Percentiles rank a stretch among this genome's conserved stretches.
Evolutionary conservation across 2,888 invertebrate species (phyloP).

Genomic region (Pristionchus fissidentatus): DNA sequence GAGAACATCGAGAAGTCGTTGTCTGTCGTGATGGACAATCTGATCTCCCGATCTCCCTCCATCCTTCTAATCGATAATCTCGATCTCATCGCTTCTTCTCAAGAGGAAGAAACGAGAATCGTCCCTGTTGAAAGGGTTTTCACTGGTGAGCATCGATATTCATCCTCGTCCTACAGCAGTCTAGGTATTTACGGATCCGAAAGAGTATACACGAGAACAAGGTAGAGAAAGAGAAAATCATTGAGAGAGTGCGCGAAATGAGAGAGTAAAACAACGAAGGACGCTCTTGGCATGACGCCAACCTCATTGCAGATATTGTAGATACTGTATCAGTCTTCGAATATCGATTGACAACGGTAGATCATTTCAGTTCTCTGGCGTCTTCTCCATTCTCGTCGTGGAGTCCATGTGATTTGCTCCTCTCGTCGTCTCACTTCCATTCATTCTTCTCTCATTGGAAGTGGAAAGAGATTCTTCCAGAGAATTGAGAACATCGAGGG

Average conservation of each 20-base stretch:
- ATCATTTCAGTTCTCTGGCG: slow-evolving; percentile 25
- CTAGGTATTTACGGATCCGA: too few relatives aligned
- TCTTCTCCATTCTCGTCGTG: slow-evolving; percentile 9
- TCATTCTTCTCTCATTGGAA: slow-evolving; percentile 14
- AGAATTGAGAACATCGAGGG: slow-evolving; percentile 32
- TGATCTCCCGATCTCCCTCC: slow-evolving; percentile 17
- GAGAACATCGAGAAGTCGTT: slow-evolving; percentile 61
- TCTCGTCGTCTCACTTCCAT: slow-evolving; percentile 35
- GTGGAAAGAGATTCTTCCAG: slow-evolving; percentile 51
- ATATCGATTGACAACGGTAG: neutral
- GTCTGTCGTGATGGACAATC: neutral
- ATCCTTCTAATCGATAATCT: slow-evolving; percentile 45
- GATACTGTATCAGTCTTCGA: too few relatives aligned
- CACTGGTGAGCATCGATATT: slow-evolving; percentile 17
- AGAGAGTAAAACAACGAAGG: too few relatives aligned
- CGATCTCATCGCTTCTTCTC: slow-evolving; percentile 33
- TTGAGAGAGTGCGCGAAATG: too few relatives aligned
- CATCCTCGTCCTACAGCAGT: neutral
- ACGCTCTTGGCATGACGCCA: too few relatives aligned
- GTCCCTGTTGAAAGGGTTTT: slow-evolving; percentile 40
- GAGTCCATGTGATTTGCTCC: slow-evolving; percentile 4
- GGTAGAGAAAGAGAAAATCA: neutral
- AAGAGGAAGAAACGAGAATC: slow-evolving; percentile 44
- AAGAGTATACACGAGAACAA: neutral
- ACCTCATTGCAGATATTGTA: too few relatives aligned